Evolutionary conservation across 2,797 vertebrate genomes (phyloP).

Genomic region (Galago senegalensis): DNA sequence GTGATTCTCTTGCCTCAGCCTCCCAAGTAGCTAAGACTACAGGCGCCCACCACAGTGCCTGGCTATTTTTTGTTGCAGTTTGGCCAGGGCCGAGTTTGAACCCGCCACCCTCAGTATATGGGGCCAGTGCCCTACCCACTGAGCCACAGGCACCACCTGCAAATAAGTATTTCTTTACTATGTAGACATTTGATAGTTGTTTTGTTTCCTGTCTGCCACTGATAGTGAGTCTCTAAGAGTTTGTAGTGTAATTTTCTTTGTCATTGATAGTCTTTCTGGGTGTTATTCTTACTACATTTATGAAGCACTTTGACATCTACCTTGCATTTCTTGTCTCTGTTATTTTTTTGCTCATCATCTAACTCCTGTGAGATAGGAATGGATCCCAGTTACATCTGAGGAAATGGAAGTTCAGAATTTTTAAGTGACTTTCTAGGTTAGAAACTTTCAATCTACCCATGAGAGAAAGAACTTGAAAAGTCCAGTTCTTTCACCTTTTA

Average conservation of each 20-base stretch:
- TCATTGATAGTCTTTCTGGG: background rate
- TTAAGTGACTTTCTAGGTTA: background rate
- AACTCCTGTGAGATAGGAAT: background rate
- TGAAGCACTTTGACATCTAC: background rate
- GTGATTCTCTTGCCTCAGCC: too few relatives aligned
- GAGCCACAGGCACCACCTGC: background rate
- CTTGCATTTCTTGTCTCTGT: background rate
- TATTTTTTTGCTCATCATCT: background rate
- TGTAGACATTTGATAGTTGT: background rate
- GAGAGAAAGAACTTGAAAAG: background rate
- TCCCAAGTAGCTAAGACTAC: too few relatives aligned
- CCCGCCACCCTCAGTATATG: too few relatives aligned
- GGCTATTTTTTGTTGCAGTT: too few relatives aligned
- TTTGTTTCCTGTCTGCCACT: background rate
- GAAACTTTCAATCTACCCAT: slow-evolving; percentile 15
- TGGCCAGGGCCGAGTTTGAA: too few relatives aligned
- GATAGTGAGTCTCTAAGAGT: background rate
- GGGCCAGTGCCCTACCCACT: too few relatives aligned
- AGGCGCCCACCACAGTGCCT: too few relatives aligned
- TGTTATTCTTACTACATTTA: background rate
- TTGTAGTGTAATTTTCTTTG: background rate
- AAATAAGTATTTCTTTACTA: background rate
- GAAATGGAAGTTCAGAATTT: slow-evolving; percentile 14
- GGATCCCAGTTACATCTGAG: background rate
- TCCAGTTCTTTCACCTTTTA: background rate